Percentiles rank a stretch among this genome's conserved stretches.
These are phyloP conservation scores for Ptiloglossa arizonensis DNA, from an alignment of 1,140 invertebrate genomes.

Conservation along the genomic window DNA sequence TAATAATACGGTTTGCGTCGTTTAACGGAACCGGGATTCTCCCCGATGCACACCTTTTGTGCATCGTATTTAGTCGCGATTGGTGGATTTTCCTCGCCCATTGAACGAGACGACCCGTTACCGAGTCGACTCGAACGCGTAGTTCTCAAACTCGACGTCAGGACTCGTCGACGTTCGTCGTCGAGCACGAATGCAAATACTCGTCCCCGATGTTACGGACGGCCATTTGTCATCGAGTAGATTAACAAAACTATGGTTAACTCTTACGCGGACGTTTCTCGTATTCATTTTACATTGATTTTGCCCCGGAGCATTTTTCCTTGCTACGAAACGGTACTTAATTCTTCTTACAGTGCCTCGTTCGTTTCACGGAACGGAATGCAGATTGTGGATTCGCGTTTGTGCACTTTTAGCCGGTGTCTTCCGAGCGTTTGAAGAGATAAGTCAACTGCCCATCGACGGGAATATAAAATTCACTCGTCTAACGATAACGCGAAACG, in stretches of 20 bases:
- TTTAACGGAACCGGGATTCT: conserved; percentile 60
- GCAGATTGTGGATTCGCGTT: conserved; percentile 3
- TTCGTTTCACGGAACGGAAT: not conserved
- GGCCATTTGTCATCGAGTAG: not conserved
- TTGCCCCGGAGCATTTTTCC: not conserved
- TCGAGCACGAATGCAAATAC: conserved; percentile 24
- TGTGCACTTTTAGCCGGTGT: not conserved
- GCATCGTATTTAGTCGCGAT: not conserved
- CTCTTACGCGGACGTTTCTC: not conserved
- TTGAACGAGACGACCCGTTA: conserved; percentile 3
- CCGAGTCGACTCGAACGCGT: not conserved
- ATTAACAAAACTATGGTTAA: not conserved
- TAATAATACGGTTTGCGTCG: conserved; percentile 57
- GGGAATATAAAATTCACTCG: not conserved
- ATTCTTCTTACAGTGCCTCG: not conserved
- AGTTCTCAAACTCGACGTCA: not conserved
- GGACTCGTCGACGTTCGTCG: not conserved
- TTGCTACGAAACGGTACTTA: not conserved
- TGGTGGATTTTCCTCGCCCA: not conserved
- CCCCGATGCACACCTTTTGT: conserved; percentile 29
- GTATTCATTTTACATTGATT: not conserved
- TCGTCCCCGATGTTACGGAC: not conserved
- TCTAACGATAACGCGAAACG: not conserved
- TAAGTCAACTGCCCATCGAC: not conserved
- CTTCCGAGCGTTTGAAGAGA: not conserved